These are phyloP conservation scores for Graptemys geographica DNA, from an alignment of 2,797 vertebrate genomes.

Conservation along the genomic window DNA sequence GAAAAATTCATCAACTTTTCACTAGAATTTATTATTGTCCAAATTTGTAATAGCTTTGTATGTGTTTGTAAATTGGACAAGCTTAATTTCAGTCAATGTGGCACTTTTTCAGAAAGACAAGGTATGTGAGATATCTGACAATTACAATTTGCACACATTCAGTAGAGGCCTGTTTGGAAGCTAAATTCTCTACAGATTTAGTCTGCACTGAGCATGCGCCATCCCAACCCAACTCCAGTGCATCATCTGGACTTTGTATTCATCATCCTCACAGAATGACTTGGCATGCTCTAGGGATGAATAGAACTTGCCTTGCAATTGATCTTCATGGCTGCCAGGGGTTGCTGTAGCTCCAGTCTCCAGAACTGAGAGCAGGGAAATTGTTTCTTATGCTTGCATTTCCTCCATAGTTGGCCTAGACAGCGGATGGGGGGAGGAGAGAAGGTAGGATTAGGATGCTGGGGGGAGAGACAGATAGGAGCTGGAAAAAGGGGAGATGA, in stretches of 20 bases:
- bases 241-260: not conserved
- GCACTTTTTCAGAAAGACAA: not conserved
- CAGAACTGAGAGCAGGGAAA: not conserved
- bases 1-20: conserved; percentile 26
- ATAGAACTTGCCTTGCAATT: not conserved
- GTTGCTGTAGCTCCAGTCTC: not conserved
- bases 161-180: not conserved
- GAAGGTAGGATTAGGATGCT: not conserved
- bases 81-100: conserved; percentile 13
- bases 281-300: not conserved
- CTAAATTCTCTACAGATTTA: not conserved
- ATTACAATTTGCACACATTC: not conserved
- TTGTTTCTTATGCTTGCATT: too few relatives aligned
- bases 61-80: not conserved
- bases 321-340: too few relatives aligned
- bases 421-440: not conserved
- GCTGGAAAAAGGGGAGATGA: not conserved
- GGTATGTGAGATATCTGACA: not conserved
- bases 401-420: not conserved
- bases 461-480: not conserved
- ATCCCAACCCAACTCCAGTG: not conserved
- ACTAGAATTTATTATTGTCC: conserved; percentile 26
- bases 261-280: not conserved
- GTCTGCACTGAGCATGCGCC: not conserved
- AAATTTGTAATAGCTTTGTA: not conserved